Evolutionary conservation across 2,797 vertebrate species (phyloP).

Genomic region (Poeciliopsis presidionis): DNA sequence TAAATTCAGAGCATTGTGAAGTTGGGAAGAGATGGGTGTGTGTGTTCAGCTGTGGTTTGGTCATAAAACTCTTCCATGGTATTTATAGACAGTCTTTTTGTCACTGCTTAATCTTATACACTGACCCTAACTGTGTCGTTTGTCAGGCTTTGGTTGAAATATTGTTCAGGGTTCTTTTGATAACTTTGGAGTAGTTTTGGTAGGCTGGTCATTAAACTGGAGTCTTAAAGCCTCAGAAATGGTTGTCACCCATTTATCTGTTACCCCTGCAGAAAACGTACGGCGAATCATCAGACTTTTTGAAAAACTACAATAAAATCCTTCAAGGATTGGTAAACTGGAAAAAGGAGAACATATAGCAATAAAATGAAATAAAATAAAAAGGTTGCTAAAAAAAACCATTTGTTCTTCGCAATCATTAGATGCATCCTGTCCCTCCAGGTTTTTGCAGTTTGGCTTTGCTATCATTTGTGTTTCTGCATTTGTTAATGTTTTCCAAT

Average conservation of each 20-base stretch:
- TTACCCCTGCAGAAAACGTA: not conserved
- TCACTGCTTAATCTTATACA: not conserved
- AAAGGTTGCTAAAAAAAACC: too few relatives aligned
- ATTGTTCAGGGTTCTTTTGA: not conserved
- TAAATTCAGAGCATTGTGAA: not conserved
- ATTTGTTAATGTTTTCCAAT: not conserved
- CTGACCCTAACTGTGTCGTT: not conserved
- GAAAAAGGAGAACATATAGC: not conserved
- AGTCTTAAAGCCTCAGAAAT: not conserved
- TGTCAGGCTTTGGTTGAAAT: not conserved
- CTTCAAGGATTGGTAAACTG: not conserved
- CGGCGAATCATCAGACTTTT: not conserved
- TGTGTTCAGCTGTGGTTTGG: not conserved
- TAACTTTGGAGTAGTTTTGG: not conserved
- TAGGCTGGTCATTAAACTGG: not conserved
- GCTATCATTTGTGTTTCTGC: not conserved
- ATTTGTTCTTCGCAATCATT: not conserved
- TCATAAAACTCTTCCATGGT: not conserved
- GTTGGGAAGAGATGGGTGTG: not conserved
- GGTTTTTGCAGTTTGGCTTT: not conserved
- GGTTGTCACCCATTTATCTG: not conserved
- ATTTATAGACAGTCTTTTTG: not conserved
- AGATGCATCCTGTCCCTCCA: not conserved
- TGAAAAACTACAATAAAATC: too few relatives aligned
- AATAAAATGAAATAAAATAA: too few relatives aligned